Conservation (phyloP, 2,888 invertebrate species). For the Drosophila anceps region DNA sequence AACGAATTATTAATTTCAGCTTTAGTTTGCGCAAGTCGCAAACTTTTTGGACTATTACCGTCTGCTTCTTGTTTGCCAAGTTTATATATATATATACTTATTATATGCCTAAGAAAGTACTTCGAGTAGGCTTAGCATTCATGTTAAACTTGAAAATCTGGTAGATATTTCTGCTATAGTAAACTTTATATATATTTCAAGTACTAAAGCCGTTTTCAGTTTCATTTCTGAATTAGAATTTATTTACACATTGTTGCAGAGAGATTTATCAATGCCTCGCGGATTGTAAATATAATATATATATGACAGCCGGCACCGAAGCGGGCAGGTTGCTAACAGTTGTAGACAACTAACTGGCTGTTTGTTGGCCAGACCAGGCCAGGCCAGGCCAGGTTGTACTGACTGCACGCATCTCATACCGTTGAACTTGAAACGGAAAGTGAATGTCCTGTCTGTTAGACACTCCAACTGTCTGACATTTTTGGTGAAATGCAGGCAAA, state of each 20-base stretch:
- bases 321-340: conserved; percentile 18
- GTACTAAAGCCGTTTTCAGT: background rate
- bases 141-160: background rate
- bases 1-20: no score
- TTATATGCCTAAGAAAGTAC: background rate
- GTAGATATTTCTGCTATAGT: background rate
- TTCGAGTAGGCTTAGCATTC: background rate
- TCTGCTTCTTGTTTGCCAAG: no score
- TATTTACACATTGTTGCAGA: conserved; percentile 20
- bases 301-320: conserved; percentile 9
- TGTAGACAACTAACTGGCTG: conserved; percentile 4
- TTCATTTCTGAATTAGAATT: conserved; percentile 10
- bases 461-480: conserved; percentile 71
- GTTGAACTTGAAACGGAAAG: conserved; percentile 79
- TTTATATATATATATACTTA: no score
- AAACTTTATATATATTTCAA: background rate
- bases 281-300: background rate
- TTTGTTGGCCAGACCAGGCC: no score
- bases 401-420: conserved; percentile 48
- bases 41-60: no score
- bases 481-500: conserved; percentile 59
- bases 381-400: conserved; percentile 4
- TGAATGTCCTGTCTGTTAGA: conserved; percentile 78
- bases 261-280: conserved; percentile 25
- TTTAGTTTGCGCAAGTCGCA: no score